Evolutionary conservation across 1,140 invertebrate species (phyloP).

Genomic region (Bombus vancouverensis): DNA sequence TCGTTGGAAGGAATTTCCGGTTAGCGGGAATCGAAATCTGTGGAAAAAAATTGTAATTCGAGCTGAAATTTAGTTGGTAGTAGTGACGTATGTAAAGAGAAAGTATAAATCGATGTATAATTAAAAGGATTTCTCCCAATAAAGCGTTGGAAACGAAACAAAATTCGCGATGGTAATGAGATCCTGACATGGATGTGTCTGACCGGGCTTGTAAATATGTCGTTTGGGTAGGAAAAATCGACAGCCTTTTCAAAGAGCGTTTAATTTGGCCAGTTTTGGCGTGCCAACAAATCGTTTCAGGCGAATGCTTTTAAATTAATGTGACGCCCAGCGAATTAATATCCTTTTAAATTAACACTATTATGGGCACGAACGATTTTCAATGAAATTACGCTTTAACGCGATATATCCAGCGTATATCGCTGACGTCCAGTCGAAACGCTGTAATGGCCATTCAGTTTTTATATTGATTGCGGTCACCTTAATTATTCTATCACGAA

Average conservation of each 20-base stretch:
- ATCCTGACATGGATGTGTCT: not conserved
- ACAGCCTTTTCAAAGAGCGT: slow-evolving; percentile 50
- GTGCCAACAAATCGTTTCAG: slow-evolving; percentile 65
- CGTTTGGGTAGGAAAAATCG: slow-evolving; percentile 53
- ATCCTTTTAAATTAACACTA: slow-evolving; percentile 70
- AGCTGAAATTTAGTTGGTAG: not conserved
- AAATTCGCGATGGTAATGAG: slow-evolving; percentile 12
- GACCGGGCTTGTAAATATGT: slow-evolving; percentile 26
- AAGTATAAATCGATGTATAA: not conserved
- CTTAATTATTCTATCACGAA: slow-evolving; percentile 69
- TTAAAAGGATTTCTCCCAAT: not conserved
- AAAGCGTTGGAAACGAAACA: not conserved
- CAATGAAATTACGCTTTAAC: slow-evolving; percentile 69
- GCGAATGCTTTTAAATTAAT: slow-evolving; percentile 71
- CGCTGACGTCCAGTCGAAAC: slow-evolving; percentile 61
- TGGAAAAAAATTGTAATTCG: not conserved
- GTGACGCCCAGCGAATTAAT: slow-evolving; percentile 67
- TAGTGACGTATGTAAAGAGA: too few relatives aligned
- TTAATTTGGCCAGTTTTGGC: slow-evolving; percentile 59
- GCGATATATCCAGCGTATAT: slow-evolving; percentile 62
- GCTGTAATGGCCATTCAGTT: slow-evolving; percentile 63
- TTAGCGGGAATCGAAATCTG: not conserved
- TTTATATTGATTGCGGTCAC: slow-evolving; percentile 67
- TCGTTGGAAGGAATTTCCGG: not conserved
- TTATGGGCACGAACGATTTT: slow-evolving; percentile 69